Percentiles rank a stretch among this genome's conserved stretches.
Conservation (phyloP, 2,797 vertebrate species). For the Margarornis squamiger region DNA sequence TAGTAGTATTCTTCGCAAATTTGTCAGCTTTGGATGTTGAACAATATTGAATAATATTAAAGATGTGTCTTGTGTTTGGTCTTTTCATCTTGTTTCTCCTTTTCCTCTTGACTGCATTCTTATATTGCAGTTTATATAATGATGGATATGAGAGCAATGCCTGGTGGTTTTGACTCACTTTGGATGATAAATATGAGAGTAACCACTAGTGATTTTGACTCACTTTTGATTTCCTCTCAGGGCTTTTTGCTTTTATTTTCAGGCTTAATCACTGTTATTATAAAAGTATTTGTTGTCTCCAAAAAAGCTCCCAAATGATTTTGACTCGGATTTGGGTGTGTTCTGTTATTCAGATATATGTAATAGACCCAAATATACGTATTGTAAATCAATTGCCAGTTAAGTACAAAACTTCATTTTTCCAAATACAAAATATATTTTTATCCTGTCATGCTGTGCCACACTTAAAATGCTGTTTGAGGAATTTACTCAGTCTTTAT, state of each 20-base stretch:
- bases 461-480: background rate
- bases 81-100: background rate
- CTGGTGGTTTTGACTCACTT: conserved; percentile 1
- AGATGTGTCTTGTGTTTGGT: background rate
- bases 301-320: background rate
- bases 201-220: background rate
- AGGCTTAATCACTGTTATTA: background rate
- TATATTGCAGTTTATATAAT: background rate
- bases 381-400: background rate
- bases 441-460: background rate
- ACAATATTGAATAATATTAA: background rate
- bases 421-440: background rate
- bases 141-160: background rate
- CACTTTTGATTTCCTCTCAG: background rate
- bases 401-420: background rate
- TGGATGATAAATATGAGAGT: background rate
- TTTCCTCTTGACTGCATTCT: background rate
- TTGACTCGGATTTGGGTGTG: background rate
- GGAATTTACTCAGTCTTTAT: background rate
- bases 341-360: background rate
- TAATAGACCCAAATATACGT: background rate
- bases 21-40: background rate
- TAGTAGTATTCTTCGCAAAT: background rate
- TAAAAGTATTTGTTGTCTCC: background rate
- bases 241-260: background rate